Percentiles rank a stretch among this genome's conserved stretches.
phyloP scores from a whole-genome alignment of 2,888 invertebrate genomes.

The Meteorus colon region DNA sequence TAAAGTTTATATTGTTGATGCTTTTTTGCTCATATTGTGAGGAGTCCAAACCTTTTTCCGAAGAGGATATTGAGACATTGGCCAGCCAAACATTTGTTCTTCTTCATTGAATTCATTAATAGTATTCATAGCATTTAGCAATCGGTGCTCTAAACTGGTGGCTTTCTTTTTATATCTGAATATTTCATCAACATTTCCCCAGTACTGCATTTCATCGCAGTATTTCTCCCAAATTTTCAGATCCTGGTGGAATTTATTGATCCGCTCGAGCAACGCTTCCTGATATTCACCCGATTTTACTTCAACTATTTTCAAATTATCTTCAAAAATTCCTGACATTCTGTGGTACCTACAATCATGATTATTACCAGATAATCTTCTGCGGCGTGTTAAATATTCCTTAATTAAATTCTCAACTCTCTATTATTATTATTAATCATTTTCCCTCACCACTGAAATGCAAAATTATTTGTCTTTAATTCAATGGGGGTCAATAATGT shows the following conservation, averaged over 20 bases:
- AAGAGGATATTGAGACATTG: slow-evolving; percentile 90
- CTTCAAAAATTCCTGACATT: slow-evolving; percentile 87
- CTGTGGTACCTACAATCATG: slow-evolving; percentile 77
- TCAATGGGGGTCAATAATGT: slow-evolving; percentile 86
- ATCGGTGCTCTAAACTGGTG: slow-evolving; percentile 80
- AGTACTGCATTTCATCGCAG: slow-evolving; percentile 89
- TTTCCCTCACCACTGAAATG: slow-evolving; percentile 84
- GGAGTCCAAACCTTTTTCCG: slow-evolving; percentile 78
- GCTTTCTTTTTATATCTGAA: slow-evolving; percentile 89
- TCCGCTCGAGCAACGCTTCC: slow-evolving; percentile 83
- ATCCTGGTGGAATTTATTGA: slow-evolving; percentile 88
- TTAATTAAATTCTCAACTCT: not conserved
- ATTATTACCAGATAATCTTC: not conserved
- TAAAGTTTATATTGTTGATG: not conserved
- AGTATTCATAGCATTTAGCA: slow-evolving; percentile 83
- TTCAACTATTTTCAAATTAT: slow-evolving; percentile 86
- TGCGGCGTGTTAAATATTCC: not conserved
- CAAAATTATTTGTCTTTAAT: slow-evolving; percentile 90
- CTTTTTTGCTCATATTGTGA: not conserved
- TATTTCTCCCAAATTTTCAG: slow-evolving; percentile 86
- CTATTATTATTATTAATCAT: not conserved
- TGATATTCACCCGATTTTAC: slow-evolving; percentile 91
- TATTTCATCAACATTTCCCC: slow-evolving; percentile 90
- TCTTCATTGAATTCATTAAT: slow-evolving; percentile 95
- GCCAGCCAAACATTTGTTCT: slow-evolving; percentile 91